These are phyloP conservation scores for Marmota flaviventris DNA, from an alignment of 2,113 vertebrate species.

Conservation along the genomic window DNA sequence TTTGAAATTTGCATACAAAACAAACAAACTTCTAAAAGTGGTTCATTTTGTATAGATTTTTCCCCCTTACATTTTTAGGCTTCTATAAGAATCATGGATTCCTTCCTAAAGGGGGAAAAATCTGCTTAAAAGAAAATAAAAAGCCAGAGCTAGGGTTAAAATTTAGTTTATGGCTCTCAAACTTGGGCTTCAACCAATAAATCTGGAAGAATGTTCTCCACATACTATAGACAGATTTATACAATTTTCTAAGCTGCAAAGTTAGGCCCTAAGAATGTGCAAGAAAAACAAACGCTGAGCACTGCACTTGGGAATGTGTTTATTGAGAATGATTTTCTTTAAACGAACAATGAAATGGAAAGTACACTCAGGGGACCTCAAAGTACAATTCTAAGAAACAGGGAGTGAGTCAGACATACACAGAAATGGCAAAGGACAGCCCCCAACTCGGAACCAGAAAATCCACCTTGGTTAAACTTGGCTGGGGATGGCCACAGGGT, in stretches of 20 bases:
- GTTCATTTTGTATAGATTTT: not conserved
- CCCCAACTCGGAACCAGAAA: not conserved
- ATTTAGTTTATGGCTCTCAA: conserved; percentile 32
- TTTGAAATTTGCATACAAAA: not conserved
- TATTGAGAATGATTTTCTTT: conserved; percentile 16
- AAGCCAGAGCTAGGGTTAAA: conserved; percentile 43
- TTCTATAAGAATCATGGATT: conserved; percentile 2
- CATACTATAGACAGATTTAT: conserved; percentile 34
- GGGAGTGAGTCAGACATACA: not conserved
- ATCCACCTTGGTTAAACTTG: not conserved
- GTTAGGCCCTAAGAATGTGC: conserved; percentile 52
- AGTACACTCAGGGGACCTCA: not conserved
- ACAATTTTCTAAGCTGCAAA: conserved; percentile 52
- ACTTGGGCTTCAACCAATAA: conserved; percentile 56
- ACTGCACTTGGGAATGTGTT: conserved; percentile 28
- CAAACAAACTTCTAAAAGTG: not conserved
- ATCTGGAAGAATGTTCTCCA: conserved; percentile 32
- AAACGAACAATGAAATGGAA: conserved; percentile 40
- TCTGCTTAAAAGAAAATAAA: conserved; percentile 44
- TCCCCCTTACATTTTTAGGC: not conserved
- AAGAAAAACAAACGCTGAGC: conserved; percentile 46
- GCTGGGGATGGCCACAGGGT: not conserved
- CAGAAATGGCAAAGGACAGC: not conserved
- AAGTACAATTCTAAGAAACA: not conserved
- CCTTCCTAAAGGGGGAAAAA: not conserved